Evolutionary conservation across 2,797 vertebrate genomes (phyloP).

Genomic region (Etheostoma perlongum): DNA sequence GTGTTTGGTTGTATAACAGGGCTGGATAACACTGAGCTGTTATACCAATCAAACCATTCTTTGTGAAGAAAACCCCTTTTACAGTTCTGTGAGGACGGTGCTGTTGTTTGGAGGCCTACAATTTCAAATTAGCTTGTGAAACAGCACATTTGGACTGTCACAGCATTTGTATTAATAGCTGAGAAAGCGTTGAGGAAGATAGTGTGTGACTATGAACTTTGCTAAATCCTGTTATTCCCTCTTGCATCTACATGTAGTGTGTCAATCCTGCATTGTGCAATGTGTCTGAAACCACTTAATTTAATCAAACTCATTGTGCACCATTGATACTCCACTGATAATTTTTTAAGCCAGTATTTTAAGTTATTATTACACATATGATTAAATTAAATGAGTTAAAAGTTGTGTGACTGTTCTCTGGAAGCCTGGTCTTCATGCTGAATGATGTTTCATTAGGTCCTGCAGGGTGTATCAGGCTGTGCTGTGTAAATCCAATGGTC

Average conservation of each 20-base stretch:
- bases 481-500: neutral
- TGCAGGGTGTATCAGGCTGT: neutral
- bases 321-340: no score
- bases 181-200: neutral
- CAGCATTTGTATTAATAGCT: neutral
- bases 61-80: slow-evolving; percentile 7
- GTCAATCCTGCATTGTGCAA: neutral
- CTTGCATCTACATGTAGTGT: neutral
- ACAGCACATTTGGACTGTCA: slow-evolving; percentile 1
- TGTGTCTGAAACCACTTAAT: neutral
- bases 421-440: neutral
- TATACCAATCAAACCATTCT: neutral
- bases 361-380: slow-evolving; percentile 1
- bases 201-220: neutral
- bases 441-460: neutral
- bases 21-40: slow-evolving; percentile 28
- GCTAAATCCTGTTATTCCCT: neutral
- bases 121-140: slow-evolving; percentile 13
- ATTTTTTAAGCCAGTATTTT: neutral
- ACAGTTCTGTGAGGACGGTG: neutral
- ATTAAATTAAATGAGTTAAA: neutral
- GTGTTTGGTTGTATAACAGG: slow-evolving; percentile 26
- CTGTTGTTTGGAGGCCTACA: slow-evolving; percentile 1
- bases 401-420: neutral
- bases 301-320: neutral